Evolutionary conservation across 2,888 invertebrate genomes (phyloP).

Genomic region (Eucera pruinosa): DNA sequence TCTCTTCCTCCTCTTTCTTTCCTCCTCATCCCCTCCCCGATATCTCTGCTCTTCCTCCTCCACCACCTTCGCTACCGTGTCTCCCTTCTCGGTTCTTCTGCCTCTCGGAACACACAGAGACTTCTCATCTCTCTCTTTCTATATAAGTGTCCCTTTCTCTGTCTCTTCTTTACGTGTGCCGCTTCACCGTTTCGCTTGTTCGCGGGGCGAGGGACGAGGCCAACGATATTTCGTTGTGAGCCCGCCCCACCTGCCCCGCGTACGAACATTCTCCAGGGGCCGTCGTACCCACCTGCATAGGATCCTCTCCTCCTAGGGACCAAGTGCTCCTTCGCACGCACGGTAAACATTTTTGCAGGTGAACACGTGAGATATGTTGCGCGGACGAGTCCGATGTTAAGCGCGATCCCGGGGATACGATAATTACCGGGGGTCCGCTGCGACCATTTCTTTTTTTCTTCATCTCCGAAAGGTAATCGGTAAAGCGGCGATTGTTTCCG

Average conservation of each 20-base stretch:
- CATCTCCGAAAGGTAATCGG: too few species aligned
- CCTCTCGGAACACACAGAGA: not conserved
- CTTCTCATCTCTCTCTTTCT: not conserved
- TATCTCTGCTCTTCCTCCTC: conserved; percentile 20
- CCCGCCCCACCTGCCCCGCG: conserved; percentile 56
- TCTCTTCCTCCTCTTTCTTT: conserved; percentile 26
- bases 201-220: not conserved
- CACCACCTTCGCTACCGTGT: conserved; percentile 15
- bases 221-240: conserved; percentile 57
- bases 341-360: conserved; percentile 67
- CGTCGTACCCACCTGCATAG: conserved; percentile 71
- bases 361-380: conserved; percentile 61
- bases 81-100: conserved; percentile 17
- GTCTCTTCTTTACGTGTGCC: not conserved
- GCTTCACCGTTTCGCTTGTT: conserved; percentile 3
- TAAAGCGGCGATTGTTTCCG: too few species aligned
- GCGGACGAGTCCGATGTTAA: conserved; percentile 24
- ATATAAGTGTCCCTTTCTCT: conserved; percentile 20
- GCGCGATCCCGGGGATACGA: conserved; percentile 8
- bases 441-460: conserved; percentile 7
- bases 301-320: conserved; percentile 52
- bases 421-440: conserved; percentile 10
- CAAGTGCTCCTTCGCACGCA: conserved; percentile 67
- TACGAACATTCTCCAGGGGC: conserved; percentile 66
- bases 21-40: conserved; percentile 14